Percentiles rank a stretch among this genome's conserved stretches.
Conservation (phyloP, 2,113 vertebrate species). For the Chionodraco myersi region DNA sequence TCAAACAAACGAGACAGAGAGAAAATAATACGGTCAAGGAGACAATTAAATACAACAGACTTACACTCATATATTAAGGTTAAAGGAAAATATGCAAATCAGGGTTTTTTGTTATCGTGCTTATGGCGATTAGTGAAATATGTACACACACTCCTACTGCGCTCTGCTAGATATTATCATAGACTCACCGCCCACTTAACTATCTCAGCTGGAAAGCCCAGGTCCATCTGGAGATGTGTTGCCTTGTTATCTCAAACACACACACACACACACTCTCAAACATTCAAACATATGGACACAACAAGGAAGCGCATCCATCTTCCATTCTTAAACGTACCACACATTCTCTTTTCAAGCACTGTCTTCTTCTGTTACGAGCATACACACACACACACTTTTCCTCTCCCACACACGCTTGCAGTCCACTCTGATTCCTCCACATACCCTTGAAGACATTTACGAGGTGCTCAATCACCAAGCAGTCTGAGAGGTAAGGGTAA, state of each 20-base stretch:
- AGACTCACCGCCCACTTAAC: slow-evolving; percentile 40
- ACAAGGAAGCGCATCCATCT: not conserved
- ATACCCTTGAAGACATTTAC: slow-evolving; percentile 55
- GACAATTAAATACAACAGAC: not conserved
- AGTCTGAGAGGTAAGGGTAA: slow-evolving; percentile 48
- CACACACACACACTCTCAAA: not conserved
- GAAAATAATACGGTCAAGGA: not conserved
- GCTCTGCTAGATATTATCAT: slow-evolving; percentile 31
- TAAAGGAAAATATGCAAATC: not conserved
- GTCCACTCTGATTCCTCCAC: slow-evolving; percentile 18
- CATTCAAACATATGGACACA: not conserved
- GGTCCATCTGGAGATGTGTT: slow-evolving; percentile 45
- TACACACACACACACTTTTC: not conserved
- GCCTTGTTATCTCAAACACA: slow-evolving; percentile 19
- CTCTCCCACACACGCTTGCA: not conserved
- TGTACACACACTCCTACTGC: slow-evolving; percentile 1
- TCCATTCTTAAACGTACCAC: no score
- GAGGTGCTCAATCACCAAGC: slow-evolving; percentile 60
- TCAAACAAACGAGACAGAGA: no score
- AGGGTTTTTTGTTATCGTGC: slow-evolving; percentile 7
- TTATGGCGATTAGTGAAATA: slow-evolving; percentile 16
- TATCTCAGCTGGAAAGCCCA: slow-evolving; percentile 48
- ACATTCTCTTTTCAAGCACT: slow-evolving; percentile 33
- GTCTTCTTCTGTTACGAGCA: not conserved
- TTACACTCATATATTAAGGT: not conserved